These are phyloP conservation scores for Cuniculus paca DNA, from an alignment of 2,797 vertebrate species.

Conservation along the genomic window DNA sequence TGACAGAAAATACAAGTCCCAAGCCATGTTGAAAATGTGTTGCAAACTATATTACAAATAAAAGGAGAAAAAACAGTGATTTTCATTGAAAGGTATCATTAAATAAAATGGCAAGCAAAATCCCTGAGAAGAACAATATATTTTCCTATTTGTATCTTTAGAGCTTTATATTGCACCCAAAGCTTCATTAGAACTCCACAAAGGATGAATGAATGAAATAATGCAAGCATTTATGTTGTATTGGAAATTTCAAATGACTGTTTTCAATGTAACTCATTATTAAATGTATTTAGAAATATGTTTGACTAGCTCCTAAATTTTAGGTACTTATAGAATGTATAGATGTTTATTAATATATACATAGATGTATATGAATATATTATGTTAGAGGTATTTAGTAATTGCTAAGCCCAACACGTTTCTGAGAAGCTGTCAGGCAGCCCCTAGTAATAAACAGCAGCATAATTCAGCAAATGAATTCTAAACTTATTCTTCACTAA, in stretches of 20 bases:
- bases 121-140: neutral
- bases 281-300: slow-evolving; percentile 28
- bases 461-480: neutral
- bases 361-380: too few relatives aligned
- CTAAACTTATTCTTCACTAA: neutral
- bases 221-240: neutral
- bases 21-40: neutral
- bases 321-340: neutral
- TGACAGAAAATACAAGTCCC: neutral
- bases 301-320: slow-evolving; percentile 40
- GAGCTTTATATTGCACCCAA: neutral
- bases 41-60: slow-evolving; percentile 17
- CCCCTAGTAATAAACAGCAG: neutral
- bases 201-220: slow-evolving; percentile 39
- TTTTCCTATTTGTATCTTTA: slow-evolving; percentile 44
- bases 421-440: neutral
- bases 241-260: neutral
- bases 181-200: neutral
- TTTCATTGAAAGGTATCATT: slow-evolving; percentile 37
- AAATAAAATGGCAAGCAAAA: slow-evolving; percentile 50
- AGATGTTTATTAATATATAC: too few relatives aligned
- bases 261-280: neutral
- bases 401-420: neutral
- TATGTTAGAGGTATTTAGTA: too few relatives aligned
- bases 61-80: neutral